Conservation (phyloP, 2,113 vertebrate genomes). For the Tragelaphus strepsiceros region DNA sequence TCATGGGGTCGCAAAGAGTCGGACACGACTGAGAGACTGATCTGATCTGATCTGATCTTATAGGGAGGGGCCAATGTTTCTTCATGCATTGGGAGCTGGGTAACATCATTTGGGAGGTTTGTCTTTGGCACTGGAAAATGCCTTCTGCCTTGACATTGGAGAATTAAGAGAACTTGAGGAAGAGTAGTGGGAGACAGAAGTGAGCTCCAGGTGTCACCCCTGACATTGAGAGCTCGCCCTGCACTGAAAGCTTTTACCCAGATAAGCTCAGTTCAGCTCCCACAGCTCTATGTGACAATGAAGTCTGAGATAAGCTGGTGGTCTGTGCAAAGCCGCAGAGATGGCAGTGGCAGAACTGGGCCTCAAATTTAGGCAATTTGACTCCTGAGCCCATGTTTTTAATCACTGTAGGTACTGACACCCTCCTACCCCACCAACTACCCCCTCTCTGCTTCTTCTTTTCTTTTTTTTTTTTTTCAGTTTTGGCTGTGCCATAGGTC, state of each 20-base stretch:
- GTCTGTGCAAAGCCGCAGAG: neutral
- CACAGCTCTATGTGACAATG: neutral
- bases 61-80: neutral
- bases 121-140: neutral
- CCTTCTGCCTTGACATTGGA: neutral
- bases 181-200: neutral
- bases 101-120: neutral
- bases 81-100: neutral
- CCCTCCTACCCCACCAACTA: rapidly evolving
- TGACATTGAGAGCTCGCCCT: neutral
- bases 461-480: neutral
- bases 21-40: no score
- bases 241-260: rapidly evolving
- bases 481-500: neutral
- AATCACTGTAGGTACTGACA: neutral
- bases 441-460: neutral
- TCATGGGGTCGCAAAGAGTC: no score
- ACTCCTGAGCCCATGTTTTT: neutral
- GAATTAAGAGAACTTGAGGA: neutral
- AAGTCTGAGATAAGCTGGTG: neutral
- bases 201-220: neutral
- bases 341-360: neutral
- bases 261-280: neutral
- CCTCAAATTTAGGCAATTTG: neutral
- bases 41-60: no score